phyloP scores from a whole-genome alignment of 1,140 invertebrate genomes.

The Temnothorax curvispinosus region DNA sequence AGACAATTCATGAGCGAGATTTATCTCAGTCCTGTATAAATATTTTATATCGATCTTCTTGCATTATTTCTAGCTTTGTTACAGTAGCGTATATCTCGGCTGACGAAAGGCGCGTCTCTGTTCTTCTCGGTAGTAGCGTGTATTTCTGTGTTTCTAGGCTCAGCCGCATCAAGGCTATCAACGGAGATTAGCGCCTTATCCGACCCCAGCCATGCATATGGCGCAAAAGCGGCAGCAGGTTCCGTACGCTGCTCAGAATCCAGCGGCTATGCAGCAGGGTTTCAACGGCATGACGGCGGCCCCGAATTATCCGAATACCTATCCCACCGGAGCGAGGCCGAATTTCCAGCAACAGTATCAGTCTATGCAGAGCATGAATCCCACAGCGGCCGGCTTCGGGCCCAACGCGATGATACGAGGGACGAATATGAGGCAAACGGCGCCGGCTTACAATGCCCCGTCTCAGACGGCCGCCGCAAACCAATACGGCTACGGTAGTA shows the following conservation, averaged over 20 bases:
- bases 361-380: conserved; percentile 87
- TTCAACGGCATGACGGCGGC: conserved; percentile 77
- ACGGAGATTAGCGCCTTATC: conserved; percentile 92
- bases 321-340: conserved; percentile 86
- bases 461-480: conserved; percentile 69
- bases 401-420: conserved; percentile 79
- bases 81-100: not conserved
- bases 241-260: conserved; percentile 74
- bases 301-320: conserved; percentile 77
- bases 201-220: conserved; percentile 93
- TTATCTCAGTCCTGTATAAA: not conserved
- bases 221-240: conserved; percentile 89
- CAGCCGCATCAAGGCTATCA: conserved; percentile 81
- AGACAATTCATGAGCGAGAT: not conserved
- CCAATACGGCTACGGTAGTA: conserved; percentile 82
- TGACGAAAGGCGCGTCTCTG: not conserved
- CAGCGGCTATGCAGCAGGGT: conserved; percentile 84
- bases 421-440: conserved; percentile 87
- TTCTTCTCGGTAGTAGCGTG: not conserved
- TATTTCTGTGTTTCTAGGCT: conserved; percentile 61
- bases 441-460: conserved; percentile 88
- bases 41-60: not conserved
- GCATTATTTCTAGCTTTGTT: not conserved
- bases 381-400: conserved; percentile 81
- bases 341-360: conserved; percentile 90